Base-by-base conservation (phyloP, 2,797 vertebrate species). In the Erithacus rubecula region DNA sequence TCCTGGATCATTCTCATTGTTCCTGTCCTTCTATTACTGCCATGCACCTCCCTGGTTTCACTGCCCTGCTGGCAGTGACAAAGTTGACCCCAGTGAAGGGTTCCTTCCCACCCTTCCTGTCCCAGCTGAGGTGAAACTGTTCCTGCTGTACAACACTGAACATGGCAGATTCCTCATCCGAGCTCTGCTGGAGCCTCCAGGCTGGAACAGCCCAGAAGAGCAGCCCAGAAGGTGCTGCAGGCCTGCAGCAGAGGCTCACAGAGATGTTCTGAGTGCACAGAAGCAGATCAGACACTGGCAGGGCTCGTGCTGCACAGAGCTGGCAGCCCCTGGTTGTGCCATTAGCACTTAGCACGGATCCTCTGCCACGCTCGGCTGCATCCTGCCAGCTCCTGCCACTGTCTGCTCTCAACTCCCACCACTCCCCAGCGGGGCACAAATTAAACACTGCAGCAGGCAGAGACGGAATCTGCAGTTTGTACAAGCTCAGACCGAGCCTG, bases 361-460 rank as follows among this genome's bases (percentile, higher is more conserved):
- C 56, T 82, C 64, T 72, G 27, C 56, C 44, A 43, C 6, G 86
- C 74, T 6, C 4, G 56, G 74, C 21, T 89, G 67, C 72, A 29
- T 23, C 53, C 75, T 67, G 83, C 88, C 70, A 60, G 83, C 46
- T 49, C 77, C 37, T 11, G 10, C 70, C 76, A 5, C 24, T 16
- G 39, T 23, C 94, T 87, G 59, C 65, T 4, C 26, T 70, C 17
- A 77, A 29, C 67, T 75, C 63, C 59, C 72, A 13, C 77, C 70
- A 5, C 44, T 82, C 59, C 91, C 37, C 62, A 68, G 67, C 11
- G 27, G 77, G 83, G 95, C 80, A 94, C 94, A 95, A 95, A 96
- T 96, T 94, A 81, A 96, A 95, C 81, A 92, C 77, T 32, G 11
- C 36, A 87, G 81, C 63, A 87, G 87, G 69, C 90, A 95, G 44